Evolutionary conservation across 37 sponge, comb jelly and placozoan genomes (phyloP).

Genomic region (Lycopodina hypogea): DNA sequence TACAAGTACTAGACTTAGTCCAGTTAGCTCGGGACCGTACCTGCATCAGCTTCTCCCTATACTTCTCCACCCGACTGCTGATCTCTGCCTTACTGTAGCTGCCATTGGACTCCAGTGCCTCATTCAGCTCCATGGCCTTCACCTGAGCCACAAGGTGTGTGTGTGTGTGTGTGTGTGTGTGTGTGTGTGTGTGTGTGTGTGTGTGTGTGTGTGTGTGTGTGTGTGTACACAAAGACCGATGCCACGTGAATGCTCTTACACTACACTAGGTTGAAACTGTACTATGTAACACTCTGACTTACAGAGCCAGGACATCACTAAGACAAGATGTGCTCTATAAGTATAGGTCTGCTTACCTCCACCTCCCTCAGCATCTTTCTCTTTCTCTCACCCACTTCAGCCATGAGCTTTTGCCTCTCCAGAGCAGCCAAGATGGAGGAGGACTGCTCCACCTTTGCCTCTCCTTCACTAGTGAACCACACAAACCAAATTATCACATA

Average conservation of each 20-base stretch:
- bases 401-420: slow-evolving; percentile 41
- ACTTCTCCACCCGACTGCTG: slow-evolving; percentile 51
- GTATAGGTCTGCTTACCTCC: slow-evolving; percentile 41
- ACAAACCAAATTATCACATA: not conserved
- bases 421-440: not conserved
- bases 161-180: too few species aligned
- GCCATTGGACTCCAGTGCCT: slow-evolving; percentile 69
- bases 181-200: not conserved
- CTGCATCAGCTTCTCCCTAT: slow-evolving; percentile 66
- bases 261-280: too few species aligned
- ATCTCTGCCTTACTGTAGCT: slow-evolving; percentile 69
- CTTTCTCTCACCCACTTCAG: slow-evolving; percentile 59
- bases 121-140: slow-evolving; percentile 68
- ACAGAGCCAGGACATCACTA: not conserved
- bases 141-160: slow-evolving; percentile 46
- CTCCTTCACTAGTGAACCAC: not conserved
- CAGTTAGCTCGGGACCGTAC: too few species aligned
- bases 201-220: slow-evolving; percentile 15
- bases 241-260: too few species aligned
- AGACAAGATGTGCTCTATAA: too few species aligned
- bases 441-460: not conserved
- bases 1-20: too few species aligned
- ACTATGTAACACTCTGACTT: too few species aligned
- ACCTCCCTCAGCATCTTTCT: slow-evolving; percentile 72
- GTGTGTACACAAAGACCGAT: too few species aligned